Evolutionary conservation across 1,140 invertebrate genomes (phyloP).

Genomic region (Phortica variegata): DNA sequence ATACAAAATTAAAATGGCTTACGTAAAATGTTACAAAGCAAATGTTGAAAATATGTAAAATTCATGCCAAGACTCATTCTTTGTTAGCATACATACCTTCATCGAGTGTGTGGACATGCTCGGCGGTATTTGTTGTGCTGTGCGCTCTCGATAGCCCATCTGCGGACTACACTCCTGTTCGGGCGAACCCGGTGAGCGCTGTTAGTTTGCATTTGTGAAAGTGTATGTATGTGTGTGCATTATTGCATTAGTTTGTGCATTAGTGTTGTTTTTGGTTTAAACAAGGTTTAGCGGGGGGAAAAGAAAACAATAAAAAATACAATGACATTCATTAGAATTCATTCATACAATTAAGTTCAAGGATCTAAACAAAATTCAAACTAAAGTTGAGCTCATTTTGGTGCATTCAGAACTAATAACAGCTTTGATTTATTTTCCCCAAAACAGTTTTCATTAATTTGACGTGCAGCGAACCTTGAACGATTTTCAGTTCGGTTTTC

Average conservation of each 20-base stretch:
- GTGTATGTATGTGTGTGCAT: constrained; percentile 18
- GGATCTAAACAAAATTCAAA: too few relatives aligned
- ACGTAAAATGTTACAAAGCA: too few relatives aligned
- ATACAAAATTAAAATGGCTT: constrained; percentile 25
- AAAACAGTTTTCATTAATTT: too few relatives aligned
- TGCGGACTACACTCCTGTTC: constrained; percentile 47
- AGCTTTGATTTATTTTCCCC: too few relatives aligned
- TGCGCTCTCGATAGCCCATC: constrained; percentile 43
- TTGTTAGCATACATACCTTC: constrained; percentile 41
- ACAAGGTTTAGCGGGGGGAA: constrained; percentile 14
- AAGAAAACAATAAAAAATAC: too few relatives aligned
- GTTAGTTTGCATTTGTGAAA: constrained; percentile 10
- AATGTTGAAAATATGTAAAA: too few relatives aligned
- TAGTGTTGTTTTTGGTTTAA: constrained; percentile 12
- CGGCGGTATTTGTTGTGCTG: constrained; percentile 42
- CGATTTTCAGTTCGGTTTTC: background rate
- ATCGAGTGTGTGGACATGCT: constrained; percentile 56
- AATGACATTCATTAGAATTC: too few relatives aligned
- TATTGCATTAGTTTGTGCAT: too few relatives aligned
- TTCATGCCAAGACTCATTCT: too few relatives aligned
- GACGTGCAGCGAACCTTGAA: background rate
- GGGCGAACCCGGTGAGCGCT: constrained; percentile 54
- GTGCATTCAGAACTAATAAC: too few relatives aligned
- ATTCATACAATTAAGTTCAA: too few relatives aligned
- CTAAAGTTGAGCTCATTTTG: too few relatives aligned